phyloP scores from a whole-genome alignment of 2,797 vertebrate species.

The Molossus molossus region DNA sequence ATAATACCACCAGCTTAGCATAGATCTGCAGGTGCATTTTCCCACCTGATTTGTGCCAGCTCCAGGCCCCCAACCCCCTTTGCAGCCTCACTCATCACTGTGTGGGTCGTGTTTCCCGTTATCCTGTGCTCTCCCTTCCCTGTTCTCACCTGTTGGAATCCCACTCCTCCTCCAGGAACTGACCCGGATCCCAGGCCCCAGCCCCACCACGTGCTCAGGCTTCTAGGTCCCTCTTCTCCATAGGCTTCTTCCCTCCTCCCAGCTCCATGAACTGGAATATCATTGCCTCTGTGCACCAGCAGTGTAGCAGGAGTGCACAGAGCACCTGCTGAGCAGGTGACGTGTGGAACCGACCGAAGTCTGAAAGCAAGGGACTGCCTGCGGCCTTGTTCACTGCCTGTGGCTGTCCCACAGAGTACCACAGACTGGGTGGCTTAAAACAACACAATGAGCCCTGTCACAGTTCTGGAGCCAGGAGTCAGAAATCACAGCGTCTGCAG shows the following conservation, averaged over 20 bases:
- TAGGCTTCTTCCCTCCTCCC: neutral
- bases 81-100: neutral
- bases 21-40: neutral
- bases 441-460: neutral
- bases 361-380: conserved; percentile 70
- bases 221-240: neutral
- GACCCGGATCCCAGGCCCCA: neutral
- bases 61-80: neutral
- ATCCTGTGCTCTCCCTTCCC: neutral
- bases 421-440: neutral
- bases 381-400: neutral
- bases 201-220: neutral
- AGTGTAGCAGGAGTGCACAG: neutral
- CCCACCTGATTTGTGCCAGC: neutral
- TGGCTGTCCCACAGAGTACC: neutral
- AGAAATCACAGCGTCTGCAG: neutral
- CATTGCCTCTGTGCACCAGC: conserved; percentile 75
- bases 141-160: neutral
- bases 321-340: conserved; percentile 77
- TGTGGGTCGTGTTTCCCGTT: neutral
- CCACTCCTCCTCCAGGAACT: neutral
- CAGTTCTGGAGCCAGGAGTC: neutral
- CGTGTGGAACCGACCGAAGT: conserved; percentile 62
- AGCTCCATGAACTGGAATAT: neutral
- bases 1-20: neutral